These are phyloP conservation scores for Gobio gobio DNA, from an alignment of 2,113 vertebrate species.

Conservation along the genomic window DNA sequence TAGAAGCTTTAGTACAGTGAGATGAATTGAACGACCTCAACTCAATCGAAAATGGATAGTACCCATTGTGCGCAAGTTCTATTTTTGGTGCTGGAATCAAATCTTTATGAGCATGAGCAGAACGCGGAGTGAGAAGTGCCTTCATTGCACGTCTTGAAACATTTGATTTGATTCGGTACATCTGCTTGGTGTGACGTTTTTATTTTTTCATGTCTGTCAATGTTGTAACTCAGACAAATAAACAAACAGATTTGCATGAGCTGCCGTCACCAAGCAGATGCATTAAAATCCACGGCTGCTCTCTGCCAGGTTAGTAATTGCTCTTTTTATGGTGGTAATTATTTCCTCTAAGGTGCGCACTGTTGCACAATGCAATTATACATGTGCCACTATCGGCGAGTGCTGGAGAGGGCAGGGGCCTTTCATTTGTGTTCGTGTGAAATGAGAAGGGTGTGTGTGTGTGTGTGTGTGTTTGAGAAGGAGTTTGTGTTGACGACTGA, in stretches of 20 bases:
- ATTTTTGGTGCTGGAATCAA: constrained; percentile 5
- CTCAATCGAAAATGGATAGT: constrained; percentile 71
- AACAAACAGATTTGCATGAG: constrained; percentile 73
- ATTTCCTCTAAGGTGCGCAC: constrained; percentile 82
- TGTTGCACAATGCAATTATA: constrained; percentile 83
- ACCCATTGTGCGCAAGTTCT: constrained; percentile 50
- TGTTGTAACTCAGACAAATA: constrained; percentile 74
- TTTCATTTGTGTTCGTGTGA: constrained; percentile 61
- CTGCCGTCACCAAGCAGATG: constrained; percentile 69
- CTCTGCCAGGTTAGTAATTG: constrained; percentile 84
- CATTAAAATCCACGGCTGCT: constrained; percentile 75
- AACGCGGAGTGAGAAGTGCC: neutral
- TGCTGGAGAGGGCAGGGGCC: constrained; percentile 62
- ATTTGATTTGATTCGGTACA: constrained; percentile 36
- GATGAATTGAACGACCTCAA: constrained; percentile 65
- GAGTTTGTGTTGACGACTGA: neutral
- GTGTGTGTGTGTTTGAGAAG: constrained; percentile 21
- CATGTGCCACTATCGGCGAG: constrained; percentile 71
- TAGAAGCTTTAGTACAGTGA: constrained; percentile 61
- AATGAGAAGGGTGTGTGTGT: constrained; percentile 53
- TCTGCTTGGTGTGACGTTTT: constrained; percentile 18
- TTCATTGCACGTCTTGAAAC: constrained; percentile 18
- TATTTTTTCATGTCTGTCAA: constrained; percentile 34
- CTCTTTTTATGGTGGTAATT: constrained; percentile 84
- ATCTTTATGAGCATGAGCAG: neutral